A percentile compares a stretch with the other conserved stretches of the same genome.
Conservation (phyloP, 2,113 vertebrate genomes). For the Notarius lentiginosus region DNA sequence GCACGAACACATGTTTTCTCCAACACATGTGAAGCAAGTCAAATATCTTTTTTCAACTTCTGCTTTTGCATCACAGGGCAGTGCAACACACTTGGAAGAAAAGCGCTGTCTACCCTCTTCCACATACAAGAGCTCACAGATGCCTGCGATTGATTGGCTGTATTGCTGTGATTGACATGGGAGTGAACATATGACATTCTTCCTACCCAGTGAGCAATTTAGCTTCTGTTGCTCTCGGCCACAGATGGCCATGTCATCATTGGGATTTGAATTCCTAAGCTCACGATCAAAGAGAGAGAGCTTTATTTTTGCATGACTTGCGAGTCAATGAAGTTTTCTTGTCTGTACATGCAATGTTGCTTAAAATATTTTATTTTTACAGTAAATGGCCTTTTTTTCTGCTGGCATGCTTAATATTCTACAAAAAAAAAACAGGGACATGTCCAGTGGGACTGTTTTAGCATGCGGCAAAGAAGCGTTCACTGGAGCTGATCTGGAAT, state of each 20-base stretch:
- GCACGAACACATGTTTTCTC: background rate
- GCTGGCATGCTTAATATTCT: constrained; percentile 48
- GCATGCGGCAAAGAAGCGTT: constrained; percentile 51
- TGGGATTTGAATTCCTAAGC: background rate
- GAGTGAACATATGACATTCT: background rate
- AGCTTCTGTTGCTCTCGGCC: background rate
- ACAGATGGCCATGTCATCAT: background rate
- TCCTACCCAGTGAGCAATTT: background rate
- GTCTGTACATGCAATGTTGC: background rate
- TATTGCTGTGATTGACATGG: background rate
- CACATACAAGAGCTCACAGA: background rate
- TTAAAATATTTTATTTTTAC: background rate
- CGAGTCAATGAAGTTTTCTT: background rate
- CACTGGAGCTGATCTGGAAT: constrained; percentile 47
- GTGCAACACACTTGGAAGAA: background rate
- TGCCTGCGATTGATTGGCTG: background rate
- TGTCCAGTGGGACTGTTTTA: constrained; percentile 58
- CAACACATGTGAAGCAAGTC: background rate
- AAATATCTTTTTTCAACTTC: background rate
- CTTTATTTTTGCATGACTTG: background rate
- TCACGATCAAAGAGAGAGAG: no score
- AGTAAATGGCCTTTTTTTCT: constrained; percentile 35
- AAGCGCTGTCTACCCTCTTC: background rate
- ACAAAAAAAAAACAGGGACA: constrained; percentile 59
- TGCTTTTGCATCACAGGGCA: background rate